phyloP scores from a whole-genome alignment of 2,797 vertebrate species.

The Girardinus metallicus region DNA sequence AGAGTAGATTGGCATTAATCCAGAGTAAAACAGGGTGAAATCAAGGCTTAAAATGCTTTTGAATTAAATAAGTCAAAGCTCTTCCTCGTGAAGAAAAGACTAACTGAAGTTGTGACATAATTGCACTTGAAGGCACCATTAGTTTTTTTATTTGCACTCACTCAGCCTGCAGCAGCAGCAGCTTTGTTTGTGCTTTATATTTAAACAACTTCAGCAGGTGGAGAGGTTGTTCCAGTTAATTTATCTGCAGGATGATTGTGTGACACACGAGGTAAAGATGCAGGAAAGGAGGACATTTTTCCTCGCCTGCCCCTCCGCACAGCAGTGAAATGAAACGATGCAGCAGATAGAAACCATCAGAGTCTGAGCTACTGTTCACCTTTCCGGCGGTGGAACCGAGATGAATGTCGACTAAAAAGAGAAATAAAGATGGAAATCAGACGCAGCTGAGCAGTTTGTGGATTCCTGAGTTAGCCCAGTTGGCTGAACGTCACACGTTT shows the following conservation, averaged over 20 bases:
- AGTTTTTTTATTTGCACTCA: constrained; percentile 53
- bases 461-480: constrained; percentile 83
- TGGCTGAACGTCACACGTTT: constrained; percentile 55
- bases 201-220: constrained; percentile 52
- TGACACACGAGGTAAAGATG: accelerated
- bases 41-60: constrained; percentile 49
- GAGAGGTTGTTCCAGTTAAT: constrained; percentile 17
- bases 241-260: constrained; percentile 2
- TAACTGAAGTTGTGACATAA: constrained; percentile 64
- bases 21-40: constrained; percentile 12
- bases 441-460: constrained; percentile 39
- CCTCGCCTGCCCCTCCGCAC: neutral
- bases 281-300: neutral
- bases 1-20: neutral
- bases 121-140: constrained; percentile 74
- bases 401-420: constrained; percentile 17
- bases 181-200: constrained; percentile 51
- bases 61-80: constrained; percentile 33
- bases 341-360: constrained; percentile 54
- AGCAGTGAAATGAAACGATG: constrained; percentile 50
- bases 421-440: constrained; percentile 18
- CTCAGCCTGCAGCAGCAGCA: constrained; percentile 4
- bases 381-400: constrained; percentile 14
- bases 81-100: constrained; percentile 36
- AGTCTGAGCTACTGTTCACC: constrained; percentile 78